Percentiles rank a stretch among this genome's conserved stretches.
These are phyloP conservation scores for Stylophora pistillata DNA, from an alignment of 64 coral and sea anemone species.

Conservation along the genomic window DNA sequence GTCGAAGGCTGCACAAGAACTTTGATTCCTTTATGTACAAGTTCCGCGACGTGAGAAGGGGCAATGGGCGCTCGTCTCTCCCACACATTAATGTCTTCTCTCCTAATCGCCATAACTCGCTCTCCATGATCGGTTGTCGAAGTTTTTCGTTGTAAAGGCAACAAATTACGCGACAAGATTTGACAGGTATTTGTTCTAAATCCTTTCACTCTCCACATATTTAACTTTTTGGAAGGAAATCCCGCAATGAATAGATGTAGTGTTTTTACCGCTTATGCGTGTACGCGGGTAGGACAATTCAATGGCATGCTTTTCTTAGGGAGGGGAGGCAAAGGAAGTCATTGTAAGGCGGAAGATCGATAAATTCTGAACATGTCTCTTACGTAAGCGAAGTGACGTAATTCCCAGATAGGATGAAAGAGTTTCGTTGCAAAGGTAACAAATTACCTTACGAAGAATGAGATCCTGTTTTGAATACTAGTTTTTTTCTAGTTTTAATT, in stretches of 20 bases:
- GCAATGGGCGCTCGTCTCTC: constrained; percentile 91
- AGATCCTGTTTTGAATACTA: too few relatives aligned
- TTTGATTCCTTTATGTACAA: constrained; percentile 89
- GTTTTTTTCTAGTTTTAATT: too few relatives aligned
- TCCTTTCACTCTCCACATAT: constrained; percentile 29
- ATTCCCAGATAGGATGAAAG: too few relatives aligned
- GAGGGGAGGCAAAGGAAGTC: background rate
- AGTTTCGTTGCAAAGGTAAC: too few relatives aligned
- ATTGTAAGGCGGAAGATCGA: too few relatives aligned
- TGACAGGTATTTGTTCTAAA: background rate
- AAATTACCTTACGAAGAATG: too few relatives aligned
- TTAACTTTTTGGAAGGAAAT: background rate
- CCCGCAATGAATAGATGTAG: background rate
- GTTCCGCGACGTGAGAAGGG: constrained; percentile 91
- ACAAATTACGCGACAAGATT: background rate
- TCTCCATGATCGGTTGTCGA: constrained; percentile 28
- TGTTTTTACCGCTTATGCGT: too few relatives aligned
- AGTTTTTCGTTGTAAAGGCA: background rate
- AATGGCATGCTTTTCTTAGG: background rate
- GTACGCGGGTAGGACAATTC: background rate
- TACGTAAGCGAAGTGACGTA: too few relatives aligned
- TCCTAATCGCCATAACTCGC: constrained; percentile 82
- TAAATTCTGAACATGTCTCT: too few relatives aligned
- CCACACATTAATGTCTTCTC: constrained; percentile 99
- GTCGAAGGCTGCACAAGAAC: constrained; percentile 99